Conservation (phyloP, 2,888 invertebrate genomes). For the Philopedon plagiatum region DNA sequence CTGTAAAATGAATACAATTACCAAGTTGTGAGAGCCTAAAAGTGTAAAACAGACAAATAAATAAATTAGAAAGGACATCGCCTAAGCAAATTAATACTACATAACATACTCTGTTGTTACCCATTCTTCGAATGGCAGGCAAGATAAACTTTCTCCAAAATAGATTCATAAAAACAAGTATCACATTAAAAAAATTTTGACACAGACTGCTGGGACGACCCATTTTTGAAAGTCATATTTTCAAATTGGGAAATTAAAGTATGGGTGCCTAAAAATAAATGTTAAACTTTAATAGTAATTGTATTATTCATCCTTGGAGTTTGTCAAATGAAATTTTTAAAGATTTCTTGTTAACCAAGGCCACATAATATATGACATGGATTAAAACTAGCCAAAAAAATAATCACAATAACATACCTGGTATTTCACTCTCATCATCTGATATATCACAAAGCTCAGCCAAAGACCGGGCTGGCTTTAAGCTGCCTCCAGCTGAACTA, state of each 20-base stretch:
- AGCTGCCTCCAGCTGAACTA: conserved; percentile 56
- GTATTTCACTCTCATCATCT: conserved; percentile 72
- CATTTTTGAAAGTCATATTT: conserved; percentile 69
- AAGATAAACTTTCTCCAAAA: neutral
- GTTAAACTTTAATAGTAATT: neutral
- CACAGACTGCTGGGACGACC: conserved; percentile 32
- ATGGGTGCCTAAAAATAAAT: conserved; percentile 73
- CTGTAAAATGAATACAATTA: too few species aligned
- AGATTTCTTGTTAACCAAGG: too few species aligned
- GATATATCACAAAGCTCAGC: conserved; percentile 78
- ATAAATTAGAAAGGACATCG: too few species aligned
- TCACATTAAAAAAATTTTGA: conserved; percentile 41
- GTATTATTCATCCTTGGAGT: too few species aligned
- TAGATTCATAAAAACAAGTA: conserved; percentile 5
- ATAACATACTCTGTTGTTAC: too few species aligned
- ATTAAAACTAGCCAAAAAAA: too few species aligned
- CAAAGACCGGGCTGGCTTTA: conserved; percentile 79
- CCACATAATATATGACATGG: too few species aligned
- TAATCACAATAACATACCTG: conserved; percentile 65
- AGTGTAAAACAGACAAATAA: too few species aligned
- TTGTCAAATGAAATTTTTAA: too few species aligned
- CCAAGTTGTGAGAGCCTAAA: too few species aligned
- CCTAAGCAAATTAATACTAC: too few species aligned
- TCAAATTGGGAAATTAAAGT: conserved; percentile 88
- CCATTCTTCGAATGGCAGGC: neutral